Base-by-base conservation (phyloP, 1,140 invertebrate genomes). In the Dysdera silvatica region DNA sequence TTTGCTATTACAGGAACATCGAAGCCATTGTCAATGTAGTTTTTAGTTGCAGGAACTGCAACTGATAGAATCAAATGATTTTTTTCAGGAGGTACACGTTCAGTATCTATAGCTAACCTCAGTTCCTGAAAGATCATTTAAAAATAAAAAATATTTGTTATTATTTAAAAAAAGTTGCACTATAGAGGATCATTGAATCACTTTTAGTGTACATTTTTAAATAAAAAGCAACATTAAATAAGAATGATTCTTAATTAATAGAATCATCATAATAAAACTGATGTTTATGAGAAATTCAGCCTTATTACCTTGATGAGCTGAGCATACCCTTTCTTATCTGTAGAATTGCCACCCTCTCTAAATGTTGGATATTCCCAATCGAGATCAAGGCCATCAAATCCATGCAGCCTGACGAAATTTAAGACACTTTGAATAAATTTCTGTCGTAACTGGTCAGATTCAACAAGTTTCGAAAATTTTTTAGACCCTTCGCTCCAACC, bases 351-450 rank as follows among this genome's bases (percentile, higher is more conserved):
- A 10, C 93, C 94, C 73, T 96, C 93, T 41, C 93, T 79, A 74
- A 87, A 85, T 0, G 87, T 86, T 0, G 94, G 94, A 78, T 97
- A 96, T 73, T 96, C 93, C 92, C 93, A 97, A 74, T 96, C 93
- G 67, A 98, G 79, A 77, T 98, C 94, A 24, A 98, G 81, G 8
- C 95, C 95, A 77, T 98, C 93, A 74, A 98, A 98, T 69, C 91
- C 87, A 74, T 95, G 89, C 71, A 91, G 85, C 65, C 93, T 80
- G 37, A 96, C 79, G 74, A 95, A 96, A 75, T 87, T 87, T 14
- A 97, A 82, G 37, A 85, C 82, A 69, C 92, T 91, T 76, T 86
- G 87, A 4, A 72, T 56, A 69, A 95, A 88, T 71, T 88, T 85
- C 72, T 83, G 83, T 47, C 91, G 77, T 57, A 85, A 79, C 24